Evolutionary conservation across 1,140 invertebrate species (phyloP).

Genomic region (Pogonognathellus flavescens): DNA sequence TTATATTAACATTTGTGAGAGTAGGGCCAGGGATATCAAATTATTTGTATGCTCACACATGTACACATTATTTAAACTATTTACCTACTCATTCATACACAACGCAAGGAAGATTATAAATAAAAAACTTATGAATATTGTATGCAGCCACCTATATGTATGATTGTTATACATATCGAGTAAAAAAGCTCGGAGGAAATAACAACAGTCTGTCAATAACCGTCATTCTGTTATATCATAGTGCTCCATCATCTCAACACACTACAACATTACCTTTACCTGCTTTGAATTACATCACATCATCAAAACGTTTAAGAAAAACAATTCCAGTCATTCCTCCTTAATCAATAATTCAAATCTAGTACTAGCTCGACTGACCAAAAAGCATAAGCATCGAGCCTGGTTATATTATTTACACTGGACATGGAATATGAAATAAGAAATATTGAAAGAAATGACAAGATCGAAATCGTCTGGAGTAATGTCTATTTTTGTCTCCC

Average conservation of each 20-base stretch:
- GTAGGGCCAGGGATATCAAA: too few species aligned
- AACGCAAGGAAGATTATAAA: neutral
- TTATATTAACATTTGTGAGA: too few species aligned
- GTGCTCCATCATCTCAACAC: constrained; percentile 25
- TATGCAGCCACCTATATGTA: constrained; percentile 29
- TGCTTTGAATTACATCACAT: neutral
- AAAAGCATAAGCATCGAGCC: too few species aligned
- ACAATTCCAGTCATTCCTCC: constrained; percentile 31
- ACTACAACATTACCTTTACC: neutral
- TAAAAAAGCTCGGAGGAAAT: constrained; percentile 6
- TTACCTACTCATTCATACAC: neutral
- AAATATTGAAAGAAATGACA: too few species aligned
- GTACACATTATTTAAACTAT: too few species aligned
- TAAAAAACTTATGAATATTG: constrained; percentile 48
- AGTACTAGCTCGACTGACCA: neutral
- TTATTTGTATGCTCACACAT: too few species aligned
- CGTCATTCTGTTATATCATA: constrained; percentile 2
- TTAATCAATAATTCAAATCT: constrained; percentile 6
- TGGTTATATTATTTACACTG: too few species aligned
- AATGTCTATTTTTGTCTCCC: too few species aligned
- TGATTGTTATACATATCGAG: neutral
- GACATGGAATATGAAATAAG: too few species aligned
- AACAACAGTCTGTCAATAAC: constrained; percentile 18
- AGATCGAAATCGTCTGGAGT: too few species aligned
- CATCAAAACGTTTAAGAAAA: neutral